Base-by-base conservation (phyloP, 2,888 invertebrate genomes). In the Erynnis tages region DNA sequence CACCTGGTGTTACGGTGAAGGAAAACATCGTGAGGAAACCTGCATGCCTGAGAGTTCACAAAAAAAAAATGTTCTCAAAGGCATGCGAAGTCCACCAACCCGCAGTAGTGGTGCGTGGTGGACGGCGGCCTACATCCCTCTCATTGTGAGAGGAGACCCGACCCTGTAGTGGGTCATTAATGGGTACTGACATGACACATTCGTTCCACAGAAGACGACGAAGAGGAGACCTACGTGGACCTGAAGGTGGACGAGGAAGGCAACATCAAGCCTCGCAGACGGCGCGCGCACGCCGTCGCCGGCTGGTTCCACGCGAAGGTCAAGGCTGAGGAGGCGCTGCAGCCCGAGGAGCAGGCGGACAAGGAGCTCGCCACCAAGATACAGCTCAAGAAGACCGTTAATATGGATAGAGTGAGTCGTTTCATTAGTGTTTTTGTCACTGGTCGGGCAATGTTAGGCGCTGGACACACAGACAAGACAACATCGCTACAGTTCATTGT, bases 231-330 rank as follows among this genome's bases (percentile, higher is more conserved):
- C 0, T 90, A 90, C 56, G 65, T 86, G 0, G 90, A 90, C 54
- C 61, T 89, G 0, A 85, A 85, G 44, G 79, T 90, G 1, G 89
- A 90, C 29, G 71, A 79, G 0, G 71, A 81, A 14, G 88, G 88
- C 0, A 83, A 83, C 57, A 64, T 87, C 0, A 82, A 69, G 48
- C 79, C 85, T 0, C 79, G 76, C 65, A 82, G 76, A 47, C 76
- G 83, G 3, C 69, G 63, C 2, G 52, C 56, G 0, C 21, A 54
- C 0, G 29, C 62, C 0, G 58, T 64, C 0, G 58, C 68, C 0
- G 81, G 87, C 5, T 89, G 89, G 89, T 78, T 62, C 65, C 89
- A 89, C 62, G 86, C 85, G 0, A 70, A 54, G 43, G 79, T 83
- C 17, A 75, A 76, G 43, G 45, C 60, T 0, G 76, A 77, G 1